Percentiles rank a stretch among this genome's conserved stretches.
Evolutionary conservation across 2,113 vertebrate species (phyloP).

Genomic region (Columba janthina): DNA sequence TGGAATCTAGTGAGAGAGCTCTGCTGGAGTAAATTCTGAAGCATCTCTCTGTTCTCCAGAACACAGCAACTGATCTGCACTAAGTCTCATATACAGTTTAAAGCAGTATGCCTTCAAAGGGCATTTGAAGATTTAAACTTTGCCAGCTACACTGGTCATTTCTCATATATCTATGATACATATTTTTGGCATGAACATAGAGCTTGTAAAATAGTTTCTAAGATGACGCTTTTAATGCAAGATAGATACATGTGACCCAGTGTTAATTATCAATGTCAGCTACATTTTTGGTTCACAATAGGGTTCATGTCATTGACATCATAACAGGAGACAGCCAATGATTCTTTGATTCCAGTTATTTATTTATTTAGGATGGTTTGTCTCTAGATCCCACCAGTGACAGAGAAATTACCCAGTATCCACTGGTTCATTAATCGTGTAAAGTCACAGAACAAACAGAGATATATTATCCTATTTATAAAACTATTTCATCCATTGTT

Average conservation of each 20-base stretch:
- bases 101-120: conserved; percentile 62
- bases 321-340: conserved; percentile 47
- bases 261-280: conserved; percentile 71
- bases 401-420: not conserved
- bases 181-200: conserved; percentile 66
- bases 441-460: not conserved
- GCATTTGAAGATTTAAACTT: conserved; percentile 70
- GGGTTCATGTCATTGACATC: conserved; percentile 68
- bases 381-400: not conserved
- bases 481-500: not conserved
- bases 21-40: not conserved
- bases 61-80: not conserved
- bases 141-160: conserved; percentile 46
- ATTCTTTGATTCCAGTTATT: conserved; percentile 55
- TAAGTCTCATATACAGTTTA: conserved; percentile 21
- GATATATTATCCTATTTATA: not conserved
- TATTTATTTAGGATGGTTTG: conserved; percentile 27
- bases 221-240: conserved; percentile 68
- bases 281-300: conserved; percentile 70
- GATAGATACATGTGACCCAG: conserved; percentile 62
- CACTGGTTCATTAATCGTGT: not conserved
- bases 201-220: conserved; percentile 59
- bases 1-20: not conserved
- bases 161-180: conserved; percentile 56
- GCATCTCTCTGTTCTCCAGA: not conserved